These are phyloP conservation scores for Netelia fuscicornis DNA, from an alignment of 2,888 invertebrate species.

Conservation along the genomic window DNA sequence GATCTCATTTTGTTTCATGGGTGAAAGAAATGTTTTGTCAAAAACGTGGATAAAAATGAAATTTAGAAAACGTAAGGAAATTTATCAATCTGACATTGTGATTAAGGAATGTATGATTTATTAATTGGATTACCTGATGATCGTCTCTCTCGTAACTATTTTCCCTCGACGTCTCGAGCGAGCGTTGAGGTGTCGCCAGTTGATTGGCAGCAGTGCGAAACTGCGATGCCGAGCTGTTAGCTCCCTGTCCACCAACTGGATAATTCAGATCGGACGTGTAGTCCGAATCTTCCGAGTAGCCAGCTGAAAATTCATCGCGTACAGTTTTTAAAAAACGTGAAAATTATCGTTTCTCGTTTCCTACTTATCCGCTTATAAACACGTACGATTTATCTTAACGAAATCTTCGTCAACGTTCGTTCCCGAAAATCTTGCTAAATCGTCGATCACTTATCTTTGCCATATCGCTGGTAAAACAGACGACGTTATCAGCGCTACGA, in stretches of 20 bases:
- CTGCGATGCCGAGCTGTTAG: conserved; percentile 97
- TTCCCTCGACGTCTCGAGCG: conserved; percentile 92
- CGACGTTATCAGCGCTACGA: background rate
- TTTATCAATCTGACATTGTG: background rate
- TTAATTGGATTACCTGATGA: conserved; percentile 84
- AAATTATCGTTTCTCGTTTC: background rate
- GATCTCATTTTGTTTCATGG: background rate
- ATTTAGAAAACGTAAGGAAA: background rate
- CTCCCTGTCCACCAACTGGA: conserved; percentile 93
- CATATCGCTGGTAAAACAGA: conserved; percentile 53
- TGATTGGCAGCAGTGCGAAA: conserved; percentile 92
- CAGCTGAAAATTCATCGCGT: conserved; percentile 88
- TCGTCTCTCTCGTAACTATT: conserved; percentile 94
- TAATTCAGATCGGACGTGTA: conserved; percentile 98
- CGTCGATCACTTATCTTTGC: conserved; percentile 61
- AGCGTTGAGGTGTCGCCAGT: conserved; percentile 92
- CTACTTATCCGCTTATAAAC: background rate
- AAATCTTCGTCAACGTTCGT: background rate
- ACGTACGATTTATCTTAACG: background rate
- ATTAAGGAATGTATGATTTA: background rate
- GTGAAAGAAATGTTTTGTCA: background rate
- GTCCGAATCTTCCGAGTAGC: conserved; percentile 98
- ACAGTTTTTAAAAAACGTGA: background rate
- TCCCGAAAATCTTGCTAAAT: background rate
- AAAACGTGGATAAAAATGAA: background rate